These are phyloP conservation scores for Hylia prasina DNA, from an alignment of 2,113 vertebrate genomes.

Conservation along the genomic window DNA sequence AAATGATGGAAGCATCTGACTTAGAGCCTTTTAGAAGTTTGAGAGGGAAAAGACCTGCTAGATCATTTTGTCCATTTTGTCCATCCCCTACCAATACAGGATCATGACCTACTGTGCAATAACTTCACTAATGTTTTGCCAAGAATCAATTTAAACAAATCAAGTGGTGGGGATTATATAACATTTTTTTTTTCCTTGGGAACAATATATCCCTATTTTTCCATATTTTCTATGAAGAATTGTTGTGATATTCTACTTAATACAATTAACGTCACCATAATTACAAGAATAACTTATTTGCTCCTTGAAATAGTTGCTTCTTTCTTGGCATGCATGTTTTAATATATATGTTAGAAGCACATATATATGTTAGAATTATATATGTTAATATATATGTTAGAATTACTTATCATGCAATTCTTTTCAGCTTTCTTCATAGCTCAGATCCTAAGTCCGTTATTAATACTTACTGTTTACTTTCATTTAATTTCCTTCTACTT, in stretches of 20 bases:
- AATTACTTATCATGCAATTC: background rate
- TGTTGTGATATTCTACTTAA: background rate
- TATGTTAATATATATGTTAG: background rate
- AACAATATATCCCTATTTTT: background rate
- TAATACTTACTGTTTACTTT: background rate
- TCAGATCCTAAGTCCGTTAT: background rate
- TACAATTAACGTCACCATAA: background rate
- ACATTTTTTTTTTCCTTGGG: background rate
- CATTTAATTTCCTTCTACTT: background rate
- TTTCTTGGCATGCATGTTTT: background rate
- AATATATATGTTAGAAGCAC: background rate
- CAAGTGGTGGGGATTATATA: slow-evolving; percentile 4
- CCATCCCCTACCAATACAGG: slow-evolving; percentile 57
- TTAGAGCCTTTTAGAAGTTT: slow-evolving; percentile 38
- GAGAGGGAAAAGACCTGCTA: slow-evolving; percentile 35
- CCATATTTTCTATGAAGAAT: background rate
- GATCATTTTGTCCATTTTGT: slow-evolving; percentile 57
- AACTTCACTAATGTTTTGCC: slow-evolving; percentile 49
- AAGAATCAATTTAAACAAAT: slow-evolving; percentile 56
- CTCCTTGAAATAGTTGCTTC: background rate
- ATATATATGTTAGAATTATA: background rate
- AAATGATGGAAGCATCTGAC: slow-evolving; percentile 53
- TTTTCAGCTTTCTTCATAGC: background rate
- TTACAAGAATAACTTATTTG: background rate
- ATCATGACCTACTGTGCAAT: slow-evolving; percentile 58